Conservation (phyloP, 2,113 vertebrate species). For the Pteruthius melanotis region DNA sequence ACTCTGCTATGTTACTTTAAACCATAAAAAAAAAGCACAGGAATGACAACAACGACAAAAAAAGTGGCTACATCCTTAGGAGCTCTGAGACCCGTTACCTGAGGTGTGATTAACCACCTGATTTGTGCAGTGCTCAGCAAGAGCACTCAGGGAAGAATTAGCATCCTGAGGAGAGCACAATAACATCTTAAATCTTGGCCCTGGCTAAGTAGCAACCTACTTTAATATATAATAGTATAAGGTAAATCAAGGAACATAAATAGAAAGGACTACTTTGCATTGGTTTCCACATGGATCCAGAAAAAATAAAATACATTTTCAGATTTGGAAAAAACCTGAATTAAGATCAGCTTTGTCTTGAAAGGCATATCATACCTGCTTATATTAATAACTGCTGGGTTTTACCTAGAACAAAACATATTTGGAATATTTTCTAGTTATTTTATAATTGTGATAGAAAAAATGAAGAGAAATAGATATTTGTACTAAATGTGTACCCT, state of each 20-base stretch:
- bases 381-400: not conserved
- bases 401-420: not conserved
- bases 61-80: no score
- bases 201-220: not conserved
- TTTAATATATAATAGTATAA: not conserved
- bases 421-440: not conserved
- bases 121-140: not conserved
- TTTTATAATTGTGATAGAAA: not conserved
- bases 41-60: not conserved
- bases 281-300: not conserved
- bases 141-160: not conserved
- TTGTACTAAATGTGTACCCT: not conserved
- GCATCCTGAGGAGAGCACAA: not conserved
- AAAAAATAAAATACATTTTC: not conserved
- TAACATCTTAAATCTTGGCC: not conserved
- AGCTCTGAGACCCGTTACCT: not conserved
- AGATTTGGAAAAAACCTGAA: not conserved
- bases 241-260: not conserved
- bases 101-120: not conserved
- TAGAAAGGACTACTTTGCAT: not conserved
- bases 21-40: not conserved
- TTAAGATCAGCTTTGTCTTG: not conserved
- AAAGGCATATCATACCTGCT: not conserved
- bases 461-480: not conserved
- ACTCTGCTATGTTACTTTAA: not conserved